Evolutionary conservation across 1,140 invertebrate genomes (phyloP).

Genomic region (Drusus annulatus): DNA sequence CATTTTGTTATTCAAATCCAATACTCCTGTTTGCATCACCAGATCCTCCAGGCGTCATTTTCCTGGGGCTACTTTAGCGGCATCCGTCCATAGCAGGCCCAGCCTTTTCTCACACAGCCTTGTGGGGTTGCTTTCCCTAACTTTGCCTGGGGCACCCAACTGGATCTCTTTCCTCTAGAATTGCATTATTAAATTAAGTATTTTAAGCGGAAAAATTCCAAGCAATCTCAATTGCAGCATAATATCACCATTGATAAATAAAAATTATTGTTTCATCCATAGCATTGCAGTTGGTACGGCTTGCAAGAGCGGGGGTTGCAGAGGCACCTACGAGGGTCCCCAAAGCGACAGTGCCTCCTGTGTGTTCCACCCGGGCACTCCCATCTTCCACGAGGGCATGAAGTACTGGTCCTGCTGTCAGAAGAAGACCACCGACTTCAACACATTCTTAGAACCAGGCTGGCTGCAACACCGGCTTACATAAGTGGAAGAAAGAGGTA

Average conservation of each 20-base stretch:
- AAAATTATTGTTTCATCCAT: conserved; percentile 1
- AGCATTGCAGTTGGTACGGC: conserved; percentile 80
- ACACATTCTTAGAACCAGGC: conserved; percentile 91
- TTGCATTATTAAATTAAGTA: no score
- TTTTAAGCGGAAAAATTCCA: no score
- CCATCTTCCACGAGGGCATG: conserved; percentile 98
- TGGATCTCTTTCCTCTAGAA: no score
- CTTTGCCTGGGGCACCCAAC: no score
- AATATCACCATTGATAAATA: neutral
- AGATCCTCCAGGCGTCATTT: no score
- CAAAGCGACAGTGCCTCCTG: conserved; percentile 80
- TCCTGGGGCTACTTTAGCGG: no score
- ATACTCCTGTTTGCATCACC: no score
- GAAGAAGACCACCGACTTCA: conserved; percentile 94
- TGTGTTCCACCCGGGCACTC: conserved; percentile 88
- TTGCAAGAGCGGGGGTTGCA: conserved; percentile 93
- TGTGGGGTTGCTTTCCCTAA: no score
- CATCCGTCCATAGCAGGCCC: no score
- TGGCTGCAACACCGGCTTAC: conserved; percentile 86
- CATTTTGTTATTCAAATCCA: no score
- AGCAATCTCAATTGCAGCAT: no score
- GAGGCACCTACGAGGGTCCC: conserved; percentile 79
- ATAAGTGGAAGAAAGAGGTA: conserved; percentile 90
- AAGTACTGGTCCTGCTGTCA: conserved; percentile 99
- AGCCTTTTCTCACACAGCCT: no score